Conservation (phyloP, 2,113 vertebrate genomes). For the Eolophus roseicapilla region DNA sequence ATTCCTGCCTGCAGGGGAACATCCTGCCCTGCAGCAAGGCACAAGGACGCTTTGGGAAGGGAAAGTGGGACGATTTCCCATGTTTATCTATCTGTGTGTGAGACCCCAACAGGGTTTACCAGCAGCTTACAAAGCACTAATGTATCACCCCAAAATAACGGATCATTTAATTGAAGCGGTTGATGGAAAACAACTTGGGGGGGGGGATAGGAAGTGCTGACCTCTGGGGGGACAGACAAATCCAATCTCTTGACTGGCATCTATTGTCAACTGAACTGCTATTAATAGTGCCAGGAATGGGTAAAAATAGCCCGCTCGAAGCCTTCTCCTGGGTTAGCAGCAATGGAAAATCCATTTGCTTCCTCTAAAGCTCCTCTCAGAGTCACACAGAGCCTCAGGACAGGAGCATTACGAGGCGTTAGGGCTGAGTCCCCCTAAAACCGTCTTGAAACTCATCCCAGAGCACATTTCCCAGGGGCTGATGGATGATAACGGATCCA, state of each 20-base stretch:
- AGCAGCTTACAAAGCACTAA: not conserved
- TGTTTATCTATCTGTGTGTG: not conserved
- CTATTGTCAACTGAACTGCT: not conserved
- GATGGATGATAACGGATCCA: slow-evolving; percentile 22
- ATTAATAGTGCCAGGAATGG: slow-evolving; percentile 33
- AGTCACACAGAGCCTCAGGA: not conserved
- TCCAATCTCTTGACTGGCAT: not conserved
- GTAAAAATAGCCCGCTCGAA: slow-evolving; percentile 53
- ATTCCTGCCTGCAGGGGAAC: not conserved
- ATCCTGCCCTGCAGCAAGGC: not conserved
- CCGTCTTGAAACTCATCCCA: not conserved
- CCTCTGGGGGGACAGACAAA: slow-evolving; percentile 41
- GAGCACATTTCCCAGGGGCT: not conserved
- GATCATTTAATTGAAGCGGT: not conserved
- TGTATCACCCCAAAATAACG: not conserved
- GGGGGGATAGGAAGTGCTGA: not conserved
- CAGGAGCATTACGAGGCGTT: not conserved
- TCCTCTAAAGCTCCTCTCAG: not conserved
- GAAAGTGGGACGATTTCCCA: not conserved
- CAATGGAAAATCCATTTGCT: not conserved
- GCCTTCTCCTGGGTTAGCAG: not conserved
- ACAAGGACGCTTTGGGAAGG: not conserved
- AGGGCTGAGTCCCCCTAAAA: not conserved
- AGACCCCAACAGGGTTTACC: not conserved
- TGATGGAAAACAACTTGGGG: not conserved